Conservation (phyloP, 2,113 vertebrate species). For the Mustelus asterias region DNA sequence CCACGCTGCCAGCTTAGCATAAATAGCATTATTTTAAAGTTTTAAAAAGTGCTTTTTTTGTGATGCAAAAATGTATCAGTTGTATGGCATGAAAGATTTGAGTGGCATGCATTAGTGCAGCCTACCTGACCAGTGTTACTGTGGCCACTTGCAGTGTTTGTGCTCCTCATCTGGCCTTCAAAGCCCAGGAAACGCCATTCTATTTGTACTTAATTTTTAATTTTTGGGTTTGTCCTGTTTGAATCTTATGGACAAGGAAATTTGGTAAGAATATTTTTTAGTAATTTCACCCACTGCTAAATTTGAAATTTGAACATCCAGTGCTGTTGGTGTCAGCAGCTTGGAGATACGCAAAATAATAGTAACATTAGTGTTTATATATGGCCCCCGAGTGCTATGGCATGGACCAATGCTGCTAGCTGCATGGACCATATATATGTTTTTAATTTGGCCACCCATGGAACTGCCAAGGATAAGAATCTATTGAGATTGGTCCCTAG, state of each 20-base stretch:
- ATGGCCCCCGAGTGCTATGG: not conserved
- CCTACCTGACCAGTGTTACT: not conserved
- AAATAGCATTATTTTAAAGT: not conserved
- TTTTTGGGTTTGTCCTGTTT: not conserved
- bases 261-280: not conserved
- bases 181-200: not conserved
- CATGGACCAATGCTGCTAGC: not conserved
- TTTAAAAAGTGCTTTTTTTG: not conserved
- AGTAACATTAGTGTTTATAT: not conserved
- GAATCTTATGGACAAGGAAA: not conserved
- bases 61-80: not conserved
- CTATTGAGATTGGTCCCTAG: not conserved
- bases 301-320: not conserved
- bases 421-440: not conserved
- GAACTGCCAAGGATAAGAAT: not conserved
- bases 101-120: not conserved
- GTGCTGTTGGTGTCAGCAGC: not conserved
- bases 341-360: not conserved
- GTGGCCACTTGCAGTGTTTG: not conserved
- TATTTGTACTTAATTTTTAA: not conserved
- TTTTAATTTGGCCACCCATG: not conserved
- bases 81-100: not conserved
- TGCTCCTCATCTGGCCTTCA: not conserved
- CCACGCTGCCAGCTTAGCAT: not conserved
- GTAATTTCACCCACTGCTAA: not conserved